Conservation (phyloP, 2,888 invertebrate genomes). For the Nemapogon koenigi region DNA sequence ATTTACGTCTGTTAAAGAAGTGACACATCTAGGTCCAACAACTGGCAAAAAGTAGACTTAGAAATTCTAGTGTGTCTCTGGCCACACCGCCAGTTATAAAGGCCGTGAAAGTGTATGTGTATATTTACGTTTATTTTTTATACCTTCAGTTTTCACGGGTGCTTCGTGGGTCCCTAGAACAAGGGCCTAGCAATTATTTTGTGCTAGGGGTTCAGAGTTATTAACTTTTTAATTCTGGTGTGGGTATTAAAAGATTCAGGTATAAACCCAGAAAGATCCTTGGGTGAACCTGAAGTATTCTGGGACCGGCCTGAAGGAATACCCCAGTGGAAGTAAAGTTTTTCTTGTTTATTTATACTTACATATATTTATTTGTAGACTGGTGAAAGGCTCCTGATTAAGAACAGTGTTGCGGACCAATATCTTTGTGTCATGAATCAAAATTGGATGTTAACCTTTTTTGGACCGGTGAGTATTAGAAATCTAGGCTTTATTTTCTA, state of each 20-base stretch:
- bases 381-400: slow-evolving; percentile 35
- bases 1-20: too few species aligned
- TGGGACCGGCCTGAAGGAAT: too few species aligned
- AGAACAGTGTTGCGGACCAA: slow-evolving; percentile 49
- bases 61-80: too few species aligned
- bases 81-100: background rate
- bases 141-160: background rate
- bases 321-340: background rate
- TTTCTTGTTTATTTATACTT: background rate
- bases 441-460: slow-evolving; percentile 55
- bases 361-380: slow-evolving; percentile 32
- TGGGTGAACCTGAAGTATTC: too few species aligned
- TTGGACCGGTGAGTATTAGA: slow-evolving; percentile 47
- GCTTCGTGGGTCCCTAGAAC: background rate
- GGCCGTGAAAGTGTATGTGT: background rate
- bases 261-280: too few species aligned
- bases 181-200: too few species aligned
- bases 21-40: too few species aligned
- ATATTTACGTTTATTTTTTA: background rate
- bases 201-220: too few species aligned
- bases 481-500: too few species aligned
- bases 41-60: too few species aligned
- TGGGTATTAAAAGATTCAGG: too few species aligned
- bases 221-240: too few species aligned
- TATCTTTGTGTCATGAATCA: slow-evolving; percentile 51